Evolutionary conservation across 2,888 invertebrate genomes (phyloP).

Genomic region (Heliconius hortense): DNA sequence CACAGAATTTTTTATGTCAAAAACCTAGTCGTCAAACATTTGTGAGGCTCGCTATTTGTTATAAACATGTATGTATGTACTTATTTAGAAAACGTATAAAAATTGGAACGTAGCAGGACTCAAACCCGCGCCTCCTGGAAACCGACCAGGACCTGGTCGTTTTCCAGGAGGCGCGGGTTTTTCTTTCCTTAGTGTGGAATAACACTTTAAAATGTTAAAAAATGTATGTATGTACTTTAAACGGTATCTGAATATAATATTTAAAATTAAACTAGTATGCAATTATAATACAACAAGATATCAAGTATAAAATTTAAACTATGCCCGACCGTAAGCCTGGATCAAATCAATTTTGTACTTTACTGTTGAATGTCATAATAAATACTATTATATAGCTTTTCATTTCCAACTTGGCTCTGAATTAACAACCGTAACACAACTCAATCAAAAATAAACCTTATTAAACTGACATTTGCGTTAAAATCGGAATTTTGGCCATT

Average conservation of each 20-base stretch:
- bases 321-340: slow-evolving; percentile 63
- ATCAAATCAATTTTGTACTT: slow-evolving; percentile 79
- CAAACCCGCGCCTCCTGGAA: too few species aligned
- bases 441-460: slow-evolving; percentile 64
- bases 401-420: slow-evolving; percentile 62
- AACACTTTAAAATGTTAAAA: too few species aligned
- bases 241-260: not conserved
- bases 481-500: slow-evolving; percentile 58
- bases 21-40: slow-evolving; percentile 12
- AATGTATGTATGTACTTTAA: not conserved
- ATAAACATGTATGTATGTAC: not conserved
- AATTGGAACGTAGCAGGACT: too few species aligned
- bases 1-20: slow-evolving; percentile 28
- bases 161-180: too few species aligned
- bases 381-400: slow-evolving; percentile 72
- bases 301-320: slow-evolving; percentile 60
- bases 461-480: slow-evolving; percentile 53
- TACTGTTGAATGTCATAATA: slow-evolving; percentile 77
- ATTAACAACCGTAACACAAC: slow-evolving; percentile 55
- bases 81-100: too few species aligned
- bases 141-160: too few species aligned
- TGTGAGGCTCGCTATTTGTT: not conserved
- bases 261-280: slow-evolving; percentile 16
- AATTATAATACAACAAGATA: slow-evolving; percentile 56
- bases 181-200: too few species aligned